phyloP scores from a whole-genome alignment of 2,888 invertebrate genomes.

The Asteroscopus sphinx region DNA sequence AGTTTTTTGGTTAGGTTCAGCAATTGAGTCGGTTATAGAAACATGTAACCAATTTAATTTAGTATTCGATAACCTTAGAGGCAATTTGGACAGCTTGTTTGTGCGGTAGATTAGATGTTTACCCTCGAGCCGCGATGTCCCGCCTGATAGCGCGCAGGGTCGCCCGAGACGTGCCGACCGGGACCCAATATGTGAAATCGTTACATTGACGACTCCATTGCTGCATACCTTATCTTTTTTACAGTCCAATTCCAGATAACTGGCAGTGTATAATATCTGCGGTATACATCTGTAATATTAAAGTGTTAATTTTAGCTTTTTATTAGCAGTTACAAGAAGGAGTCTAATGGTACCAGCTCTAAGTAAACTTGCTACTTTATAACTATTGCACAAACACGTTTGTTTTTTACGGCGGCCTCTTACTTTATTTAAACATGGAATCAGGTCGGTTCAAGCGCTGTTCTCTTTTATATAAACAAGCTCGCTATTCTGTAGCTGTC shows the following conservation, averaged over 20 bases:
- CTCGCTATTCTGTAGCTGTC: slow-evolving; percentile 41
- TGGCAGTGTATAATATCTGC: slow-evolving; percentile 54
- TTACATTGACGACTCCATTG: slow-evolving; percentile 80
- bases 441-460: slow-evolving; percentile 24
- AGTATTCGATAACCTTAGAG: slow-evolving; percentile 83
- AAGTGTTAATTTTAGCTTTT: slow-evolving; percentile 53
- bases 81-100: slow-evolving; percentile 83
- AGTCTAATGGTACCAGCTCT: slow-evolving; percentile 29
- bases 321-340: slow-evolving; percentile 34
- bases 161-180: slow-evolving; percentile 74
- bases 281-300: slow-evolving; percentile 49
- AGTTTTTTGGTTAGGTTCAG: slow-evolving; percentile 59
- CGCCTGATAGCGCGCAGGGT: slow-evolving; percentile 76
- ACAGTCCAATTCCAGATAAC: slow-evolving; percentile 71
- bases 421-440: slow-evolving; percentile 48
- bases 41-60: slow-evolving; percentile 82
- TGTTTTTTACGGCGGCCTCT: slow-evolving; percentile 40
- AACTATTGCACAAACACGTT: slow-evolving; percentile 43
- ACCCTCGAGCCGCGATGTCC: slow-evolving; percentile 82
- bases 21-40: slow-evolving; percentile 68
- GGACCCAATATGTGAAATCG: slow-evolving; percentile 76
- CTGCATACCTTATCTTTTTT: slow-evolving; percentile 76
- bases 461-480: slow-evolving; percentile 34
- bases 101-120: slow-evolving; percentile 84
- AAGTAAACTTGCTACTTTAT: slow-evolving; percentile 34